phyloP scores from a whole-genome alignment of 2,113 vertebrate genomes.

The Clarias batrachus region DNA sequence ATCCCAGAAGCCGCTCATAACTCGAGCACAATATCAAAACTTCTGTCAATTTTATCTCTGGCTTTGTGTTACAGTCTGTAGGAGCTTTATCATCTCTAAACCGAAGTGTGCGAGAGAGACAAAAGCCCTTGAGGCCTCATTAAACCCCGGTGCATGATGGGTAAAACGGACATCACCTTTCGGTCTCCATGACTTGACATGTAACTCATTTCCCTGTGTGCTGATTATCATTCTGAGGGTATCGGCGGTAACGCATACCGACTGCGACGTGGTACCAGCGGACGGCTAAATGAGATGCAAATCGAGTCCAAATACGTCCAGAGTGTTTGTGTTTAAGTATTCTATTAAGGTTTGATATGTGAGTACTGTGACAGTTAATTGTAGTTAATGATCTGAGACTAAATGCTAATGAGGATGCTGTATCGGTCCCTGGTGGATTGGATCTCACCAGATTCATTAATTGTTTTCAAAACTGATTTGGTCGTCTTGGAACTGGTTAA shows the following conservation, averaged over 20 bases:
- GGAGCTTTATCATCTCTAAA: neutral
- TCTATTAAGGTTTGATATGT: neutral
- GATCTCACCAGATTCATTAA: no score
- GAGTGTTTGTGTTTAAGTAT: slow-evolving; percentile 14
- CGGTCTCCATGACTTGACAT: neutral
- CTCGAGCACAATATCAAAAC: neutral
- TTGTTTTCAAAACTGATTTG: neutral
- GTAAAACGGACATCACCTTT: neutral
- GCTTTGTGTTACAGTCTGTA: neutral
- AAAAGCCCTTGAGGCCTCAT: slow-evolving; percentile 6
- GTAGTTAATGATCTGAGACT: slow-evolving; percentile 5
- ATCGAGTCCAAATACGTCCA: neutral
- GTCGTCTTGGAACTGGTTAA: neutral
- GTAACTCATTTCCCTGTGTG: neutral
- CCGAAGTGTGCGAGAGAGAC: neutral
- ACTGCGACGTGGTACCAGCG: neutral
- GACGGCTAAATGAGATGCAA: neutral
- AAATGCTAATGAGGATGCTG: neutral
- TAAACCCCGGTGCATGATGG: slow-evolving; percentile 8
- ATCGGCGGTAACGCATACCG: neutral
- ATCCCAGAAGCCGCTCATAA: slow-evolving; percentile 4
- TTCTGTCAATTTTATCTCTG: neutral
- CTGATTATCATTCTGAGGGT: neutral
- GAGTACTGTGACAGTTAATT: slow-evolving; percentile 1
- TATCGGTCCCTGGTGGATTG: no score